phyloP scores from a whole-genome alignment of 1,140 invertebrate species.

The Latrodectus geometricus region DNA sequence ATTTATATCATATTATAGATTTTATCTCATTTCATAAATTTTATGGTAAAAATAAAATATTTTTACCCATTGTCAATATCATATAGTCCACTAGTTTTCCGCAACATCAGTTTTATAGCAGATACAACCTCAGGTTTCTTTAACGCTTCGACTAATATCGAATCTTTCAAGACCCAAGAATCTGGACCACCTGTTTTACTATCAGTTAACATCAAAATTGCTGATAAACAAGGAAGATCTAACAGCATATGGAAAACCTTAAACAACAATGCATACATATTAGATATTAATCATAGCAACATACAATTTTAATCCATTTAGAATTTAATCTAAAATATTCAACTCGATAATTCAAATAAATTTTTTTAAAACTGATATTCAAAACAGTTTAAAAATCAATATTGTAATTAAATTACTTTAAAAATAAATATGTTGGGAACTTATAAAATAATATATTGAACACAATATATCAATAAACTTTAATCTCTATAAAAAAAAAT shows the following conservation, averaged over 20 bases:
- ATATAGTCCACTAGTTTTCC: slow-evolving; percentile 28
- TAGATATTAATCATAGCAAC: not conserved
- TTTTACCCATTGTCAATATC: slow-evolving; percentile 9
- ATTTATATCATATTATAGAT: not conserved
- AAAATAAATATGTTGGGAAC: too few species aligned
- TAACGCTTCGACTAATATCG: slow-evolving; percentile 14
- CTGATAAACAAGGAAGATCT: slow-evolving; percentile 56
- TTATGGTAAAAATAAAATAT: not conserved
- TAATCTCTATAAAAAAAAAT: too few species aligned
- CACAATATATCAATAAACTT: too few species aligned
- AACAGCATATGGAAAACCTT: slow-evolving; percentile 39
- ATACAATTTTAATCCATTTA: too few species aligned
- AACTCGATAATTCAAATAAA: too few species aligned
- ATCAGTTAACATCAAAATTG: slow-evolving; percentile 35
- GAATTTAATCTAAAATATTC: too few species aligned
- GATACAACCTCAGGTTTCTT: slow-evolving; percentile 33
- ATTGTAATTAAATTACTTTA: too few species aligned
- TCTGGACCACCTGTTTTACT: slow-evolving; percentile 28
- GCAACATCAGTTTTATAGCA: slow-evolving; percentile 21
- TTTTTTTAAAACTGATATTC: too few species aligned
- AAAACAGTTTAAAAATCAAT: too few species aligned
- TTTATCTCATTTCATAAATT: not conserved
- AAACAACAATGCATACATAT: slow-evolving; percentile 14
- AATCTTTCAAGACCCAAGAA: slow-evolving; percentile 13
- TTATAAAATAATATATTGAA: too few species aligned